Percentiles rank a stretch among this genome's conserved stretches.
These are phyloP conservation scores for Poeciliopsis turneri DNA, from an alignment of 2,797 vertebrate species.

Conservation along the genomic window DNA sequence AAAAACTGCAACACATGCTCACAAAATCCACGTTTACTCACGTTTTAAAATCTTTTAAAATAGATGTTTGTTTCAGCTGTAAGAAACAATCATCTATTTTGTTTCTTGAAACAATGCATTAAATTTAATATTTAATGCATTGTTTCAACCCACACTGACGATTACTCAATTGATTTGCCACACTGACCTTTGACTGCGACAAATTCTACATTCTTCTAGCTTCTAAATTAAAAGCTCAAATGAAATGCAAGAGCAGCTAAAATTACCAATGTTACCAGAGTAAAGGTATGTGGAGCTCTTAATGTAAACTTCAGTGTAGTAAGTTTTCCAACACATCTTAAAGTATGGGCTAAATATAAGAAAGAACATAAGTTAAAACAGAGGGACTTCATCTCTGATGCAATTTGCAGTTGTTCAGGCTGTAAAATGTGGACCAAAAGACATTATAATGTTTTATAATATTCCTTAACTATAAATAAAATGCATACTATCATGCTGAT, in stretches of 20 bases:
- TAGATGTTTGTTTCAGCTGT: not conserved
- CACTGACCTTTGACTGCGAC: not conserved
- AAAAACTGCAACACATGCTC: not conserved
- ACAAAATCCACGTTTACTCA: not conserved
- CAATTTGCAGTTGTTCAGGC: not conserved
- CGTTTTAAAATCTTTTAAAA: not conserved
- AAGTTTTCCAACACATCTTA: not conserved
- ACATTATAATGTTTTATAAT: not conserved
- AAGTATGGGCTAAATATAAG: not conserved
- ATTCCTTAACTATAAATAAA: too few species aligned
- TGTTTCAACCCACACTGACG: not conserved
- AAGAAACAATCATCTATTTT: not conserved
- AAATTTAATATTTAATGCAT: not conserved
- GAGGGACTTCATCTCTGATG: not conserved
- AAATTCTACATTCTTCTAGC: too few species aligned
- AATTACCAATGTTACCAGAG: not conserved
- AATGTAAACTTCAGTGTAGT: not conserved
- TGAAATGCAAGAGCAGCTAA: not conserved
- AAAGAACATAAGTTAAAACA: not conserved
- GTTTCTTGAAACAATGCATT: too few species aligned
- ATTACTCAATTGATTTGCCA: not conserved
- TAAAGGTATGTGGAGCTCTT: not conserved
- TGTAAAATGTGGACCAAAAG: not conserved
- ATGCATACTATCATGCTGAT: too few species aligned
- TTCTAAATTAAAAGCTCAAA: not conserved